phyloP scores from a whole-genome alignment of 2,888 invertebrate genomes.

The Ochropleura plecta region DNA sequence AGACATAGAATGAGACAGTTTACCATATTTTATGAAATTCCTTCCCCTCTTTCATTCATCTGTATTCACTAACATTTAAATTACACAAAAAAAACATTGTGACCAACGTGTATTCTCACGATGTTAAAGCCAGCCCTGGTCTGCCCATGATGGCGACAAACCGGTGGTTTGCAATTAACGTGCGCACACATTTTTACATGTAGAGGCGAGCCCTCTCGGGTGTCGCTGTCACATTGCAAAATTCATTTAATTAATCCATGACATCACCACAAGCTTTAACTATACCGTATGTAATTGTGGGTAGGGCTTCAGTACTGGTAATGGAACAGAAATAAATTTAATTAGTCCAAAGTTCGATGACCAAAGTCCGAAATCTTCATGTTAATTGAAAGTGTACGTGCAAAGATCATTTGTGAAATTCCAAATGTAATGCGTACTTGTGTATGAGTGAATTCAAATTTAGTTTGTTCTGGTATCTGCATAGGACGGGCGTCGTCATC shows the following conservation, averaged over 20 bases:
- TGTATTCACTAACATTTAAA: neutral
- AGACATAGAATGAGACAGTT: neutral
- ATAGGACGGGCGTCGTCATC: slow-evolving; percentile 61
- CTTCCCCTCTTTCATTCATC: slow-evolving; percentile 1
- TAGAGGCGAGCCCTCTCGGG: slow-evolving; percentile 50
- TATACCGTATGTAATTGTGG: slow-evolving; percentile 35
- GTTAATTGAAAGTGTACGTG: slow-evolving; percentile 12
- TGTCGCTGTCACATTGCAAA: slow-evolving; percentile 69
- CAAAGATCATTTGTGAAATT: neutral
- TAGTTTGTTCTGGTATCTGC: slow-evolving; percentile 56
- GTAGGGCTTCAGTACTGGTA: slow-evolving; percentile 30
- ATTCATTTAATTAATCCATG: slow-evolving; percentile 75
- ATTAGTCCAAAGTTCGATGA: slow-evolving; percentile 10
- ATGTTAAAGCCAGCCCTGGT: slow-evolving; percentile 66
- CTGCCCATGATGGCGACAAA: slow-evolving; percentile 45
- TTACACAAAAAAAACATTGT: slow-evolving; percentile 9
- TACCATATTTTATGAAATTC: neutral
- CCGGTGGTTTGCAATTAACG: slow-evolving; percentile 62
- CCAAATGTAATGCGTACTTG: slow-evolving; percentile 18
- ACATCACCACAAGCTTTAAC: slow-evolving; percentile 70
- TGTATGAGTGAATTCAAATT: slow-evolving; percentile 39
- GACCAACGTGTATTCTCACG: slow-evolving; percentile 73
- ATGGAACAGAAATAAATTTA: slow-evolving; percentile 17
- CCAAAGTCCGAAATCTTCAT: neutral
- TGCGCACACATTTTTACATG: slow-evolving; percentile 60